Conservation (phyloP, 2,888 invertebrate species). For the Cheilosia grossa region DNA sequence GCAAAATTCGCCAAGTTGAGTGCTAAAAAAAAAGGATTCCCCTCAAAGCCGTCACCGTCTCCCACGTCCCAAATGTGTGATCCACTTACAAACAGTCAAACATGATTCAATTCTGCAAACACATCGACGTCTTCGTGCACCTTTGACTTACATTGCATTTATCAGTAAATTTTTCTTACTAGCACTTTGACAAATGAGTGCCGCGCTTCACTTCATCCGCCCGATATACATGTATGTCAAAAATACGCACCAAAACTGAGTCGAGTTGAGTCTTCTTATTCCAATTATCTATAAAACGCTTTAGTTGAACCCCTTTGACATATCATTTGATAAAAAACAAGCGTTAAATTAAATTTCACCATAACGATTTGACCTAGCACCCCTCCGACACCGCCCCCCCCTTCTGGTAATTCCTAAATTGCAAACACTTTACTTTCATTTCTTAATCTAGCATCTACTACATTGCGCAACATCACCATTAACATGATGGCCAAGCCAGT, state of each 20-base stretch:
- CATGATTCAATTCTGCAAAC: too few relatives aligned
- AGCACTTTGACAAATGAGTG: neutral
- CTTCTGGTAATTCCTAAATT: conserved; percentile 28
- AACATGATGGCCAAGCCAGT: conserved; percentile 47
- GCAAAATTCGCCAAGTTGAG: too few relatives aligned
- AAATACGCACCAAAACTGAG: neutral
- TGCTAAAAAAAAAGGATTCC: too few relatives aligned
- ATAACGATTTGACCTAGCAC: conserved; percentile 2
- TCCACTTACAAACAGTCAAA: too few relatives aligned
- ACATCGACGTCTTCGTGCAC: neutral
- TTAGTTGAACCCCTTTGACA: conserved; percentile 27
- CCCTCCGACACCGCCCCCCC: neutral
- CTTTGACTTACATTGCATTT: neutral
- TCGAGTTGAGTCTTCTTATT: neutral
- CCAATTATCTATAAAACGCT: conserved; percentile 5
- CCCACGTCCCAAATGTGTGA: too few relatives aligned
- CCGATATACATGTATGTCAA: neutral
- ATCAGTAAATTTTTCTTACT: neutral
- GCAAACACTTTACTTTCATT: conserved; percentile 56
- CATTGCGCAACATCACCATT: conserved; percentile 60
- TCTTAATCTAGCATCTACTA: conserved; percentile 64
- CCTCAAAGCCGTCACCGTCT: too few relatives aligned
- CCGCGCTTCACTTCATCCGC: neutral
- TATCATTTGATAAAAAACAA: conserved; percentile 17
- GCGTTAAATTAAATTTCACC: conserved; percentile 41